Evolutionary conservation across 2,797 vertebrate genomes (phyloP).

Genomic region (Lutra lutra): DNA sequence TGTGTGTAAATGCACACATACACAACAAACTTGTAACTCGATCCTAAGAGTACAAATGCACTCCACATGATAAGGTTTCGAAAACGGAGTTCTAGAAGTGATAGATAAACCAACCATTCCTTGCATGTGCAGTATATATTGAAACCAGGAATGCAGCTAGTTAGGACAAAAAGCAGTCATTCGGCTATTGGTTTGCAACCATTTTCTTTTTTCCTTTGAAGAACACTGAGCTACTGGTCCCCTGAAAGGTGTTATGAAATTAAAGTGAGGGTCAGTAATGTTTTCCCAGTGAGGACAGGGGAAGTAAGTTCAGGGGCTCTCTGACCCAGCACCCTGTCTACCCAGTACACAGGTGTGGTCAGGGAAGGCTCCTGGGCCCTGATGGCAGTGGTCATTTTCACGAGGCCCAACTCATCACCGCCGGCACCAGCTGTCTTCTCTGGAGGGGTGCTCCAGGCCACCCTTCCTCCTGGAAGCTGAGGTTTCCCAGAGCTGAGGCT

Average conservation of each 20-base stretch:
- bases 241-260: neutral
- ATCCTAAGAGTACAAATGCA: neutral
- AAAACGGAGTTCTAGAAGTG: neutral
- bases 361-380: neutral
- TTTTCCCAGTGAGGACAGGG: neutral
- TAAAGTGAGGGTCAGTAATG: neutral
- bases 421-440: neutral
- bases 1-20: neutral
- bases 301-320: neutral
- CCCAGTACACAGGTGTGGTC: neutral
- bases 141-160: neutral
- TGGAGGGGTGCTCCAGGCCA: neutral
- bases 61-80: neutral
- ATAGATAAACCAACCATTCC: neutral
- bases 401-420: neutral
- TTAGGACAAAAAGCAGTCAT: neutral
- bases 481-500: neutral
- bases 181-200: neutral
- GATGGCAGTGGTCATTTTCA: rapidly evolving
- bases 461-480: neutral
- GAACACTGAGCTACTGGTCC: neutral
- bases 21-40: neutral
- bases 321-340: neutral
- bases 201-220: neutral
- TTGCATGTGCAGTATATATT: neutral